Evolutionary conservation across 2,888 invertebrate species (phyloP), one percentile per base, ranked within the genome.

Genomic region (Criorhina ranunculi): DNA sequence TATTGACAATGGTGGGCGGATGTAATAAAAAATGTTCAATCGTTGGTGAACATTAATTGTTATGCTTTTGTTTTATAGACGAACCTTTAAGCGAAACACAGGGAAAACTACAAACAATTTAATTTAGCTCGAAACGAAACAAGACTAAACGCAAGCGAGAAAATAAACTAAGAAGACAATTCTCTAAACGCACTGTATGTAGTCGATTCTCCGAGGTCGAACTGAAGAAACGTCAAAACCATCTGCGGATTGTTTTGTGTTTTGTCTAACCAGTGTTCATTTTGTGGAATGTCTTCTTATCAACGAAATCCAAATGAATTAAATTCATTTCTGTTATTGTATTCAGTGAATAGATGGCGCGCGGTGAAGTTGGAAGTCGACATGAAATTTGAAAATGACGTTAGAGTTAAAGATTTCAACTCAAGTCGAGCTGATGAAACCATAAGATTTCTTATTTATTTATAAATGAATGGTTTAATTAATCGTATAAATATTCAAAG

Each of bases 201-300:
- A 24, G 40, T 55, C 42, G 15, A 79, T 44, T 64, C 69, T 53
- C 78, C 66, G 44, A 66, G 37, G 66, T 66, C 49, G 49, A 70
- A 40, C 42, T 64, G 51, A 57, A 37, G 55, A 73, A 83, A 73
- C 35, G 83, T 83, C 83, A 83, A 83, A 83, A 83, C 33, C 83
- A 83, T 83, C 49, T 83, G 83, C 46, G 1, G 12, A 44, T 76
- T 69, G 77, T 77, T 60, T 67, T 69, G n/a, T 69, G 77, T 77
- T 60, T 67, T 69, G n/a, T 31, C 15, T 35, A 37, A 31, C 6
- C n/a, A 1, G 8, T 3, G 29, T 55, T 37, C 40, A n/a, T 37
- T 40, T 12, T 57, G 42, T 64, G 55, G 57, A 59, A 8, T 42
- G n/a, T 53, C 2, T 67, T 67, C 49, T 59, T 76, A 66, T 66